These are phyloP conservation scores for Caenorhabditis sp. DNA, from an alignment of 2,888 invertebrate genomes.

Conservation along the genomic window DNA sequence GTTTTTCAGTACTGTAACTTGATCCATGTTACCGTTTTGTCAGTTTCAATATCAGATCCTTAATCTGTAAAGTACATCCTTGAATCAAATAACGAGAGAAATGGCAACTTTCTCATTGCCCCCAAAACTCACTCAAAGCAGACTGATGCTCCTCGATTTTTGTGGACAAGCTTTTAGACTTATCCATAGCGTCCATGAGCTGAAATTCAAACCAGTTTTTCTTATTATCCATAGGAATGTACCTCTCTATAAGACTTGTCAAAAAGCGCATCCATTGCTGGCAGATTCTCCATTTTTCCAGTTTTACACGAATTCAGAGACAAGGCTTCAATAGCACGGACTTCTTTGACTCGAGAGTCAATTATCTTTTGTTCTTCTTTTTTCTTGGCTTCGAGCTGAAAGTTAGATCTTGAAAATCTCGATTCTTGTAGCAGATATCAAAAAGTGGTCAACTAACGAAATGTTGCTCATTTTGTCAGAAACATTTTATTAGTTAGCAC, in stretches of 20 bases:
- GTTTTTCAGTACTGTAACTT: too few species aligned
- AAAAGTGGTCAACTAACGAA: too few species aligned
- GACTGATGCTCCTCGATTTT: conserved; percentile 29
- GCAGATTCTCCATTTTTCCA: conserved; percentile 54
- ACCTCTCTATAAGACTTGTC: conserved; percentile 63
- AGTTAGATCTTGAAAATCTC: too few species aligned
- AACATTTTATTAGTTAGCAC: too few species aligned
- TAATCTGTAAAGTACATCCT: too few species aligned
- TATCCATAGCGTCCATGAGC: conserved; percentile 58
- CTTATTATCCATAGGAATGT: background rate
- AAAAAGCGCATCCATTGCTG: conserved; percentile 56
- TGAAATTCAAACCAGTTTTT: conserved; percentile 2
- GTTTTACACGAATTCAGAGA: conserved; percentile 54
- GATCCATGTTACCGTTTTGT: too few species aligned
- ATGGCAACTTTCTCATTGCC: too few species aligned
- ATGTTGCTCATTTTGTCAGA: too few species aligned
- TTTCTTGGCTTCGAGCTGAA: conserved; percentile 37
- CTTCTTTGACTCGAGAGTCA: conserved; percentile 59
- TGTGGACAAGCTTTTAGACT: background rate
- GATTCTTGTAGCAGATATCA: too few species aligned
- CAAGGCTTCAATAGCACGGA: conserved; percentile 56
- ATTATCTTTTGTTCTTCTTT: conserved; percentile 31
- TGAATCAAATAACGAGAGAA: too few species aligned
- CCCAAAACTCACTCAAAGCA: conserved; percentile 27
- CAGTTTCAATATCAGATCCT: too few species aligned